Base-by-base conservation (phyloP, 2,113 vertebrate species). In the Rhea americana region DNA sequence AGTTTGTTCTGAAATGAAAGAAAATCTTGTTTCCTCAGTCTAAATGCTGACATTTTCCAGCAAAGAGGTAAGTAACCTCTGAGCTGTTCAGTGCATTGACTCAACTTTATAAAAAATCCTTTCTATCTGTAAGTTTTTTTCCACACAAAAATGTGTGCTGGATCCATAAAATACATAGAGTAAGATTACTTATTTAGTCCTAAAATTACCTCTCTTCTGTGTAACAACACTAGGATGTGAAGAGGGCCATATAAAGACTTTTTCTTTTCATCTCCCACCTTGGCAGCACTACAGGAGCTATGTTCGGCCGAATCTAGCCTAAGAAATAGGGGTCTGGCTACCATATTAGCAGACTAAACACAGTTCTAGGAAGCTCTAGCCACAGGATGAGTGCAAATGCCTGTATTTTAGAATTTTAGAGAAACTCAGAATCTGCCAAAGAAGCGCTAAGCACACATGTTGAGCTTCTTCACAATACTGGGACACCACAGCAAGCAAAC, bases 151-250 rank as follows among this genome's bases (percentile, higher is more conserved):
- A 87, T 50, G 48, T 50, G 12, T 79, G 90, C 51, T 76, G 70
- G 39, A 76, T 87, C 62, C 83, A 94, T 94, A 75, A 94, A 93
- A 94, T 65, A 86, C 43, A 83, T 78, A 94, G 48, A 85, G 35
- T 30, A 35, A 16, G 45, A 95, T 93, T 89, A 85, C 95, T 92
- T 93, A 94, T 95, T 95, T 75, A 95, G 58, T 66, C 61, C 58
- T 65, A 73, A 75, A 73, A 66, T 70, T 66, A 82, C 55, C 74
- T 89, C 25, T 86, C 61, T 83, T 73, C 56, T 10, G 7, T 41
- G 48, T 26, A 87, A 30, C 25, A 79, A 67, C 21, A 82, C 43
- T 58, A 72, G 41, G 66, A 86, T 86, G 56, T 32, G 39, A 82
- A 62, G 35, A 89, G 26, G 28, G 28, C 24, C 8, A 1, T 14